Conservation (phyloP, 2,797 vertebrate genomes). For the Tachyglossus aculeatus region DNA sequence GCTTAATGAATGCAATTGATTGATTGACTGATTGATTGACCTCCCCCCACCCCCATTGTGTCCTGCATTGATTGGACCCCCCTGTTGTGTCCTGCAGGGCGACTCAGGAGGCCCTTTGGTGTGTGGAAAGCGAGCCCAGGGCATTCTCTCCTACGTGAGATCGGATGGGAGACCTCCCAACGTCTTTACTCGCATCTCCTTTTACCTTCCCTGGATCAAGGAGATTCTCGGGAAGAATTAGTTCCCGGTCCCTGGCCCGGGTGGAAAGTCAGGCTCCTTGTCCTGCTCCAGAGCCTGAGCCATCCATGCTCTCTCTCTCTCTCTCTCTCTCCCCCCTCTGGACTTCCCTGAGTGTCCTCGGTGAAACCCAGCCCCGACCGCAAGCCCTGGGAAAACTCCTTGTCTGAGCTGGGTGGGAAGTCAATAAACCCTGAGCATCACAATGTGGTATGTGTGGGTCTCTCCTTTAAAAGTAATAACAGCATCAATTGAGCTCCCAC, state of each 20-base stretch:
- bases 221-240: constrained; percentile 29
- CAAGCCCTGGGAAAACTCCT: fast-evolving
- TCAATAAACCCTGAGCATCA: no score
- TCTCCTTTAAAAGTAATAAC: no score
- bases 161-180: neutral
- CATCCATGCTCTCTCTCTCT: no score
- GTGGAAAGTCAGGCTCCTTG: no score
- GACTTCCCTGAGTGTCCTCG: no score
- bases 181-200: constrained; percentile 49
- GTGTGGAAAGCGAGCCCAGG: constrained; percentile 41
- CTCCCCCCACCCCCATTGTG: no score
- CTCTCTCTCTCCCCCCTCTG: neutral
- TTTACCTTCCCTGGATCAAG: constrained; percentile 47
- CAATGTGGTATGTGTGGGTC: no score
- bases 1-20: neutral
- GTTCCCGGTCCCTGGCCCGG: neutral
- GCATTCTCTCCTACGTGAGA: constrained; percentile 32
- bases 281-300: no score
- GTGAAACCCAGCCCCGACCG: no score
- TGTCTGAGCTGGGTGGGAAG: no score
- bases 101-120: constrained; percentile 51
- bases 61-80: neutral
- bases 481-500: no score
- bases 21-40: no score
- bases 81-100: constrained; percentile 32